Evolutionary conservation across 2,888 invertebrate species (phyloP), one percentile per base, ranked within the genome.

Genomic region (Platynereis dumerilii): DNA sequence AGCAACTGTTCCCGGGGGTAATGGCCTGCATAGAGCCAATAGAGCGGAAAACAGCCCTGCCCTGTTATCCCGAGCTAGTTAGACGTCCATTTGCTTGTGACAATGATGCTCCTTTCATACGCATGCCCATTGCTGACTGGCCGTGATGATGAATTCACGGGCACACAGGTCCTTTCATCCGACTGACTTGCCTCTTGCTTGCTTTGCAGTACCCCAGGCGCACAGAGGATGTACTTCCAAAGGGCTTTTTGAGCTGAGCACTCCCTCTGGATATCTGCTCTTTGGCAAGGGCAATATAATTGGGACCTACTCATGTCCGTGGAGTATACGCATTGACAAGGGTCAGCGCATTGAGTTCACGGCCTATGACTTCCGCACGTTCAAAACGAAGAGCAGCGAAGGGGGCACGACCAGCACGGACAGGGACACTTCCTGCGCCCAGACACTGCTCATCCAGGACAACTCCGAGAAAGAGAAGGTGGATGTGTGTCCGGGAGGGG

Each of bases 381-480:
- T 3, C 10, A n/a, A 22, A 22, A 48, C 3, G 7, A 22, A 22
- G 7, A 20, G 20, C 48, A 5, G 10, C 5, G 22, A 48, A 12
- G n/a, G 20, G 48, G 48, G 22, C 22, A 48, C 48, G 3, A 22
- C 48, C n/a, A n/a, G 22, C 22, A 48, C 61, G 34, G 45, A 34
- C 53, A 60, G 52, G 29, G 44, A 45, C 24, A 29, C 55, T 17
- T 39, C 39, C 28, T 61, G 61, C n/a, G 53, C 53, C 34, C 39
- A 61, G 20, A 52, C 61, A 2, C 52, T 61, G 20, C 53, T 52
- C 53, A 53, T 61, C 55, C 54, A 53, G 15, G 61, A 61, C 27
- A 54, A 54, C 5, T 39, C 39, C 26, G 55, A 48, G 15, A 52
- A 61, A 34, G 55, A 52, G 39, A 39, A 61, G 12, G 42, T 54